phyloP scores from a whole-genome alignment of 2,113 vertebrate genomes.

The Lontra canadensis region DNA sequence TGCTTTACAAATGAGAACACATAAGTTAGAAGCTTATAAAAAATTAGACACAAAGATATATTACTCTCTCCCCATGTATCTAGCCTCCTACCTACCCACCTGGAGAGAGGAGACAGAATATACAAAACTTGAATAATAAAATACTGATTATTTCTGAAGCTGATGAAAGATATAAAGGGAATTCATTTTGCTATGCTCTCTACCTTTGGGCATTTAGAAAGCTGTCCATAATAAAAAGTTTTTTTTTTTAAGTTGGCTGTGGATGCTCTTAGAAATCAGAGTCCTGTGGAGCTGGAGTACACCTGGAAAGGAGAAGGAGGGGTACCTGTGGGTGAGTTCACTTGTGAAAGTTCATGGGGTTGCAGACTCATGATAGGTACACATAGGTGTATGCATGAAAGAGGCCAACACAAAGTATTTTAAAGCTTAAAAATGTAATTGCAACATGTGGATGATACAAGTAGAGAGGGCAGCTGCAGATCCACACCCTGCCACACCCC shows the following conservation, averaged over 20 bases:
- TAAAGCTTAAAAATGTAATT: not conserved
- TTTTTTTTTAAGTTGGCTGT: not conserved
- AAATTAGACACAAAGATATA: not conserved
- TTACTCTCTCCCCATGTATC: not conserved
- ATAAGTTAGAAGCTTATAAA: not conserved
- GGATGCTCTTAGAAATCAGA: not conserved
- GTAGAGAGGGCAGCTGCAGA: not conserved
- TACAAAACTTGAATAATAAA: not conserved
- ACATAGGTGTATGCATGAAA: not conserved
- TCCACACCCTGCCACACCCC: not conserved
- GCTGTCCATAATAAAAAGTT: not conserved
- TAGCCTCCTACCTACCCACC: not conserved
- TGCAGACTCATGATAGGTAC: fast-evolving
- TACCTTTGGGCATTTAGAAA: not conserved
- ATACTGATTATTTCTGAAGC: not conserved
- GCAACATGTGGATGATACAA: not conserved
- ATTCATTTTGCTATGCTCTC: not conserved
- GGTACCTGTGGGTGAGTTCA: not conserved
- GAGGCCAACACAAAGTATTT: not conserved
- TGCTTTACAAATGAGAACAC: not conserved
- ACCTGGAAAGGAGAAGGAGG: not conserved
- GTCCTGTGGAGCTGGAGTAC: not conserved
- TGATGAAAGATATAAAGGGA: not conserved
- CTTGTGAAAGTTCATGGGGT: not conserved
- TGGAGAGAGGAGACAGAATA: not conserved